Conservation (phyloP, 2,888 invertebrate genomes). For the Pristionchus exspectatus region DNA sequence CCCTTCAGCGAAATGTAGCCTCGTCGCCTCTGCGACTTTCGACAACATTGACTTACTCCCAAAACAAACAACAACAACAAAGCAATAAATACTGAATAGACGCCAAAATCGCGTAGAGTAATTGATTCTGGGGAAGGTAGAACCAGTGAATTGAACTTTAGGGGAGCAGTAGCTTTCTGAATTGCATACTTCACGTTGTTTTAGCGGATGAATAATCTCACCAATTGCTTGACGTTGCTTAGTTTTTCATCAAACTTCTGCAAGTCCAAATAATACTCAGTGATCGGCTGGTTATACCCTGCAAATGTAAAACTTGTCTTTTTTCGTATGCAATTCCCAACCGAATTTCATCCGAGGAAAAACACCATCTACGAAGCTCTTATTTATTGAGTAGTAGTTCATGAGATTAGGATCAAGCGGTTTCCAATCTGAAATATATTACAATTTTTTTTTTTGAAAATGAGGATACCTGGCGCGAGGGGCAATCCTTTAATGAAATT, state of each 20-base stretch:
- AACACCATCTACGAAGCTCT: not conserved
- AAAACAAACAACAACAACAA: not conserved
- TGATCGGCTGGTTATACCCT: not conserved
- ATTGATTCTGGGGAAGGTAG: not conserved
- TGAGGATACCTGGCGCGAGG: not conserved
- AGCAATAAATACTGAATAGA: not conserved
- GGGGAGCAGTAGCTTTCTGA: not conserved
- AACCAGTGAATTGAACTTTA: not conserved
- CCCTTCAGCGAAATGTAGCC: not conserved
- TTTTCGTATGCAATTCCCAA: not conserved
- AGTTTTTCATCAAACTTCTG: not conserved
- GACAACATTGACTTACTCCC: not conserved
- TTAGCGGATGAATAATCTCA: too few relatives aligned
- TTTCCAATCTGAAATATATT: conserved; percentile 26
- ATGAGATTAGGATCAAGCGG: not conserved
- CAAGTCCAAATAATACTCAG: not conserved
- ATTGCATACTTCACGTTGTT: too few relatives aligned
- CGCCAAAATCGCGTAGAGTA: not conserved
- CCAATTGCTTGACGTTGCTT: not conserved
- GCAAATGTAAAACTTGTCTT: not conserved
- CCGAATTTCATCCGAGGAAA: conserved; percentile 13
- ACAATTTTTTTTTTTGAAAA: too few relatives aligned
- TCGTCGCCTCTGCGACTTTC: not conserved
- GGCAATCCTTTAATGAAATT: conserved; percentile 28
- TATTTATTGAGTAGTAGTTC: conserved; percentile 52